Evolutionary conservation across 2,113 vertebrate species (phyloP), one percentile per base, ranked within the genome.

Genomic region (Protobothrops mucrosquamatus): DNA sequence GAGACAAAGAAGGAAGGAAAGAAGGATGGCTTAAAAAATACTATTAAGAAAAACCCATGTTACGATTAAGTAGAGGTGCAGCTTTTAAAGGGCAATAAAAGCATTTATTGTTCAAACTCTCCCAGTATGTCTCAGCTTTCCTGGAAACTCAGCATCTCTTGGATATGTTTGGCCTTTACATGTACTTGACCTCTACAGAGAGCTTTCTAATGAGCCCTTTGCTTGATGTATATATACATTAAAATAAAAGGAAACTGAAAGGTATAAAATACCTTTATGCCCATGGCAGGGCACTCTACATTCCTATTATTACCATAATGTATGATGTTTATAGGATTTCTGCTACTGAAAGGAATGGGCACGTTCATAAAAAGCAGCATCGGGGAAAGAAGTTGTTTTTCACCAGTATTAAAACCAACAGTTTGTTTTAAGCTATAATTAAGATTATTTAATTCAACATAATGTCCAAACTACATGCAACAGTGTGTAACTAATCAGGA

Each of bases 221-320:
- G 14, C 48, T 94, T 96, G 94, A 96, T 95, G 74, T 95, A 96
- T 94, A 94, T 93, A 92, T 26, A 93, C 93, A 95, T 95, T 97
- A 96, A 95, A 96, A 92, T 93, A 94, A 94, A 96, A 95, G 91
- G 88, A 97, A 96, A 96, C 94, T 91, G 92, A 92, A 96, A 85
- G 48, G 89, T 89, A 94, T 96, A 96, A 96, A 96, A 95, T 94
- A 95, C 95, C 88, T 95, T 95, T 96, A 97, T 96, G 95, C 94
- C 94, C 94, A 96, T 88, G 89, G 94, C 93, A 95, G 85, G 57
- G 87, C 85, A 95, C 61, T 94, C 91, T 61, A 93, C 94, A 93
- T 92, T 93, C 88, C 94, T 96, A 93, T 96, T 97, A 96, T 95
- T 93, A 93, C 90, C 89, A 90, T 91, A 95, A 95, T 94, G 87